Evolutionary conservation across 1,140 invertebrate genomes (phyloP), one percentile per base, ranked within the genome.

Genomic region (Drosophila punjabiensis): DNA sequence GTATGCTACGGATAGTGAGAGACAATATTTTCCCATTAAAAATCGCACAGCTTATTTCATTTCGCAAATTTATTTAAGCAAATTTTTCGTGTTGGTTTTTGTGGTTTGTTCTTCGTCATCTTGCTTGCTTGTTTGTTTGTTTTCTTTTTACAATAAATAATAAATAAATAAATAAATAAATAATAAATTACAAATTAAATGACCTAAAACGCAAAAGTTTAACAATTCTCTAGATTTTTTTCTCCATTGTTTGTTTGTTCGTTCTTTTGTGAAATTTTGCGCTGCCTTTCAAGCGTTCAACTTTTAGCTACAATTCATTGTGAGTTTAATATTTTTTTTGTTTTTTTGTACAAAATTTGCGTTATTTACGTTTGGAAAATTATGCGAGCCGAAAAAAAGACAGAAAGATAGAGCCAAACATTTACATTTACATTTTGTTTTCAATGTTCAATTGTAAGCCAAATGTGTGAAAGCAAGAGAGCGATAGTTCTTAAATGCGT

Each of bases 151-250:
- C 80, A 91, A 90, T 85, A 89, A 90, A 80, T 82, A 87, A 87
- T 88, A 88, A 88, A 87, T 87, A 85, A 86, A 87, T 82, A 87
- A 91, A 89, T 92, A 92, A 92, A 92, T 92, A 92, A 91, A 80
- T 82, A 84, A 71, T 87, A 85, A 89, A 82, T 89, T 89, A 92
- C 79, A 89, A 77, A 92, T 73, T 92, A 90, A 83, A 79, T 87
- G 83, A 80, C 76, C 82, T 90, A 90, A 88, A 90, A 89, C 82
- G 86, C 86, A 88, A 88, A 88, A 89, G 70, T 78, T 79, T 78
- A 88, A 75, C 77, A 84, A 81, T 89, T 75, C 81, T 53, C 66
- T 83, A 50, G 30, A 30, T 56, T 62, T 48, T 35, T 28, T 35
- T 28, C 8, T n/a, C 30, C 48, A 50, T 50, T 53, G 48, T 55